Evolutionary conservation across 2,888 invertebrate genomes (phyloP).

Genomic region (Lycaena phlaeas): DNA sequence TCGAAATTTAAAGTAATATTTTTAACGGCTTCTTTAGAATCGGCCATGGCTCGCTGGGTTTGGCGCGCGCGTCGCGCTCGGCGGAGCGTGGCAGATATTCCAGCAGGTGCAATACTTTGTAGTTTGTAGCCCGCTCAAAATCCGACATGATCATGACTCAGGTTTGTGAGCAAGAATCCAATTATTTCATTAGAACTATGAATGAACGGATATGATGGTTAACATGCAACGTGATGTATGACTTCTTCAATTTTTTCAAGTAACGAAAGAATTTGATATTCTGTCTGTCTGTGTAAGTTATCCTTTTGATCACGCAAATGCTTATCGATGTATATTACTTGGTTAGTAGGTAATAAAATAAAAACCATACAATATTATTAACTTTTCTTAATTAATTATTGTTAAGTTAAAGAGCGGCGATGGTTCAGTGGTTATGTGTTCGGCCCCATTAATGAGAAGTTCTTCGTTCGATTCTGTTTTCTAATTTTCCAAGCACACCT

Average conservation of each 20-base stretch:
- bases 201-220: slow-evolving; percentile 15
- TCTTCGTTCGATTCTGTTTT: no score
- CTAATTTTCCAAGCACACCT: no score
- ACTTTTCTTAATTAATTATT: no score
- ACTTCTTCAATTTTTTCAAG: not conserved
- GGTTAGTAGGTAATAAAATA: no score
- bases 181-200: slow-evolving; percentile 12
- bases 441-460: no score
- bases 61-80: slow-evolving; percentile 28
- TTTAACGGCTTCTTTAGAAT: slow-evolving; percentile 14
- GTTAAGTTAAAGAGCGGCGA: no score
- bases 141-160: slow-evolving; percentile 3
- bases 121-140: slow-evolving; percentile 1
- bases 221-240: slow-evolving; percentile 8
- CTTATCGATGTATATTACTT: no score
- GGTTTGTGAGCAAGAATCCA: slow-evolving; percentile 10
- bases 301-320: no score
- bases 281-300: no score
- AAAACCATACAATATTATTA: no score
- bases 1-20: slow-evolving; percentile 12
- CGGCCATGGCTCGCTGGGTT: slow-evolving; percentile 10
- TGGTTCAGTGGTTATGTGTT: no score
- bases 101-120: slow-evolving; percentile 31
- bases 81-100: slow-evolving; percentile 29
- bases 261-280: not conserved